Evolutionary conservation across 2,113 vertebrate genomes (phyloP), one percentile per base, ranked within the genome.

Genomic region (Labeo catla): DNA sequence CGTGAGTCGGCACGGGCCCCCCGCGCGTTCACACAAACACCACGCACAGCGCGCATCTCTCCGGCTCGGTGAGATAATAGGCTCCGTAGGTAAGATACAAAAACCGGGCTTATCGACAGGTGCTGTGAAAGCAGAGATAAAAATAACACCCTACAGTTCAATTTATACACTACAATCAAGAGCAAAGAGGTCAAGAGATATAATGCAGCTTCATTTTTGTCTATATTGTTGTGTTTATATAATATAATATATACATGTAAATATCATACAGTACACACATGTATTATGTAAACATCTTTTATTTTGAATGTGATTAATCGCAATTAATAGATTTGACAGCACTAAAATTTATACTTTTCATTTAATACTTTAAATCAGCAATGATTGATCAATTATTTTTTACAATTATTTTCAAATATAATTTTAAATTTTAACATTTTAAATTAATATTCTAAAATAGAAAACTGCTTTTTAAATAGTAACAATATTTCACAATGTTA

Each of bases 51-150:
- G 36, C 16, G 8, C 57, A 7, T 19, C 13, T 77, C 50, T 34
- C 28, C 12, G 4, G 76, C 76, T 77, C n/a, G 28, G 39, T 19
- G 68, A 89, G 39, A 76, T 82, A 70, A 80, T 43, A 66, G 28
- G 15, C 43, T 82, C 45, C 0, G 8, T 12, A 52, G 81, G 81
- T 82, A 82, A 52, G 61, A 47, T 10, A 50, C 13, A 49, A 81
- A 54, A 79, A 52, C 6, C 4, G 1, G 21, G 43, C 59, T 65
- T 63, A 82, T 68, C 47, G 16, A 68, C 65, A 49, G n/a, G 21
- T 81, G 61, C 61, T 66, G 43, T 66, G 63, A 68, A 82, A 68
- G 63, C 12, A 5, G 59, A 81, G 78, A 63, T 47, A 66, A 65
- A 81, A 66, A 49, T 28, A 23, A 66, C 43, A 81, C 59, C 43